A percentile compares a stretch with the other conserved stretches of the same genome.
phyloP scores from a whole-genome alignment of 2,888 invertebrate genomes.

The Drosophila prostipennis region DNA sequence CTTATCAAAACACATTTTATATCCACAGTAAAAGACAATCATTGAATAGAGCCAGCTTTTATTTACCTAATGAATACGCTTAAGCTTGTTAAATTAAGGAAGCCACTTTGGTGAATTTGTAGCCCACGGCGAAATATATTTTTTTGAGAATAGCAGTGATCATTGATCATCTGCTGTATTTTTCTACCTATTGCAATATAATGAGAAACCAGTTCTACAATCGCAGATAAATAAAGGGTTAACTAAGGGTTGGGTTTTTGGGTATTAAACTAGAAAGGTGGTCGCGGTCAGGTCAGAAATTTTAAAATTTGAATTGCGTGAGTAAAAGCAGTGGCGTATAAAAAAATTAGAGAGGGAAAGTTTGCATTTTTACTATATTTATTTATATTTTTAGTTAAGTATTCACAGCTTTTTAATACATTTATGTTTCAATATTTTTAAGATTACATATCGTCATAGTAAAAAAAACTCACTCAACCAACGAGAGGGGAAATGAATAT shows the following conservation, averaged over 20 bases:
- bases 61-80: conserved; percentile 6
- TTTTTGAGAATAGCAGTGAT: conserved; percentile 6
- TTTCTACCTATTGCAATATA: conserved; percentile 9
- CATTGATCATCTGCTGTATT: conserved; percentile 34
- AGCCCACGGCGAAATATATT: not conserved
- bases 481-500: conserved; percentile 38
- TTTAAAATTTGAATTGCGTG: conserved; percentile 7
- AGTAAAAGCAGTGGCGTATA: not conserved
- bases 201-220: conserved; percentile 29
- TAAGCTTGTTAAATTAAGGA: not conserved
- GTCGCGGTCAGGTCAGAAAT: conserved; percentile 26
- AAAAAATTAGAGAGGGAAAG: not conserved
- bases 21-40: conserved; percentile 8
- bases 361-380: not conserved
- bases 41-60: not conserved
- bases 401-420: too few relatives aligned
- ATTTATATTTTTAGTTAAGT: not conserved
- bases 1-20: too few relatives aligned
- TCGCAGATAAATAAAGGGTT: conserved; percentile 30
- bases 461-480: conserved; percentile 10
- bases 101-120: not conserved
- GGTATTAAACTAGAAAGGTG: conserved; percentile 33
- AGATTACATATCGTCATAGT: not conserved
- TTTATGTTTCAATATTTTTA: not conserved
- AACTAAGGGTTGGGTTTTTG: conserved; percentile 37